These are phyloP conservation scores for Eupelmus urozonus DNA, from an alignment of 2,888 invertebrate genomes.

Conservation along the genomic window DNA sequence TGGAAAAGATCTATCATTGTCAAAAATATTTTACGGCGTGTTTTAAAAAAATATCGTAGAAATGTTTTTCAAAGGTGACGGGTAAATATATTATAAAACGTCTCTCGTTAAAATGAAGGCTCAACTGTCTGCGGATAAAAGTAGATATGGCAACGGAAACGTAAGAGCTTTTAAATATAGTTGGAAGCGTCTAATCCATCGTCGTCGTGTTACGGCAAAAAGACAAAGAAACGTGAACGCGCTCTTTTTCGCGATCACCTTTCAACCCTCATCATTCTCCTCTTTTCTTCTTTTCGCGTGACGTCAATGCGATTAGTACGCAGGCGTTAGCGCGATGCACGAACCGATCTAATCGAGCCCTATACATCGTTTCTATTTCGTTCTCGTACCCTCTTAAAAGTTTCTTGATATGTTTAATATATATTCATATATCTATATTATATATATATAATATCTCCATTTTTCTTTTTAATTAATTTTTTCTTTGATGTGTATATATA, in stretches of 20 bases:
- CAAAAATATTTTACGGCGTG: not conserved
- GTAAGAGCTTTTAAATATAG: not conserved
- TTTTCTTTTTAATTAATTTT: not conserved
- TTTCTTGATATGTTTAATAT: conserved; percentile 42
- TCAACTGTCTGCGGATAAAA: not conserved
- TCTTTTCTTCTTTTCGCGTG: not conserved
- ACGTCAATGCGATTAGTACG: conserved; percentile 26
- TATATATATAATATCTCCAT: conserved; percentile 12
- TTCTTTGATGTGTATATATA: conserved; percentile 28
- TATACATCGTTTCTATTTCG: conserved; percentile 6
- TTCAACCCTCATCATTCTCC: not conserved
- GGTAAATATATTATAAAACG: not conserved
- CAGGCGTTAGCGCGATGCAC: conserved; percentile 18
- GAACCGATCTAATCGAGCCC: conserved; percentile 39
- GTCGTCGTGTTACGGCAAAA: not conserved
- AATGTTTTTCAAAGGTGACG: not conserved
- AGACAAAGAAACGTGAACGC: not conserved
- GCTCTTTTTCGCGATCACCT: not conserved
- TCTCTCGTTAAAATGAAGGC: conserved; percentile 14
- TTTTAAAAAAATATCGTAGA: not conserved
- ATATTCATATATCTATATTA: conserved; percentile 28
- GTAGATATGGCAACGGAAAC: not conserved
- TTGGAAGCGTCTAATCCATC: conserved; percentile 12
- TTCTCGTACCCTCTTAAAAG: conserved; percentile 9
- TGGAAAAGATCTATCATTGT: conserved; percentile 3